phyloP scores from a whole-genome alignment of 2,113 vertebrate genomes.

The Lucifuga dentata region DNA sequence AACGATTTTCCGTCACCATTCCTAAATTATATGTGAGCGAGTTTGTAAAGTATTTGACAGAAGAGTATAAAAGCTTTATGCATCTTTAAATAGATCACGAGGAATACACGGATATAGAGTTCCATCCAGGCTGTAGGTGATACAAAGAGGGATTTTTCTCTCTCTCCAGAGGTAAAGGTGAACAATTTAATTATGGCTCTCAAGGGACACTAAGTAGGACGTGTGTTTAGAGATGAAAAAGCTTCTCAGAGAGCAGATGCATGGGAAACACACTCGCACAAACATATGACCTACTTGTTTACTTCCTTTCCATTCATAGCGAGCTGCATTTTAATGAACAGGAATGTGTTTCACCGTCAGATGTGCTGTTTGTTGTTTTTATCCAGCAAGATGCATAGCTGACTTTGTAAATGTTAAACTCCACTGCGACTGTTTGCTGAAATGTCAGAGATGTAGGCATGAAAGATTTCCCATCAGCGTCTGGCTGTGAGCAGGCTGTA shows the following conservation, averaged over 20 bases:
- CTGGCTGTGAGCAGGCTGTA: slow-evolving; percentile 22
- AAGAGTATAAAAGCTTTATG: slow-evolving; percentile 41
- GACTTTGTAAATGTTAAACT: neutral
- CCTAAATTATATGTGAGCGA: slow-evolving; percentile 29
- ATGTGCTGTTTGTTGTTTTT: neutral
- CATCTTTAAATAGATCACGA: slow-evolving; percentile 52
- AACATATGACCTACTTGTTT: slow-evolving; percentile 58
- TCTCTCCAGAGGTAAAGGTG: slow-evolving; percentile 69
- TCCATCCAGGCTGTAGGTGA: slow-evolving; percentile 1
- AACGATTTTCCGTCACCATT: slow-evolving; percentile 63
- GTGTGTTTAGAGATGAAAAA: slow-evolving; percentile 54
- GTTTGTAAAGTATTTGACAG: slow-evolving; percentile 54
- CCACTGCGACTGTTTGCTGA: neutral
- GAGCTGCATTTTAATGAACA: slow-evolving; percentile 30
- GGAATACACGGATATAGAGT: neutral
- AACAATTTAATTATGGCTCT: slow-evolving; percentile 68
- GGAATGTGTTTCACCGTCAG: slow-evolving; percentile 8
- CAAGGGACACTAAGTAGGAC: slow-evolving; percentile 69
- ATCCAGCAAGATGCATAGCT: neutral
- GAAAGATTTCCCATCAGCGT: slow-evolving; percentile 60
- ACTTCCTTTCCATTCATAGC: slow-evolving; percentile 43
- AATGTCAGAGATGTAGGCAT: neutral
- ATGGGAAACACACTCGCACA: slow-evolving; percentile 46
- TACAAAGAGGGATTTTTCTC: slow-evolving; percentile 28
- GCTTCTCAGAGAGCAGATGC: slow-evolving; percentile 40